Conservation (phyloP, 2,888 invertebrate species). For the Glyphotaelius pellucidus region DNA sequence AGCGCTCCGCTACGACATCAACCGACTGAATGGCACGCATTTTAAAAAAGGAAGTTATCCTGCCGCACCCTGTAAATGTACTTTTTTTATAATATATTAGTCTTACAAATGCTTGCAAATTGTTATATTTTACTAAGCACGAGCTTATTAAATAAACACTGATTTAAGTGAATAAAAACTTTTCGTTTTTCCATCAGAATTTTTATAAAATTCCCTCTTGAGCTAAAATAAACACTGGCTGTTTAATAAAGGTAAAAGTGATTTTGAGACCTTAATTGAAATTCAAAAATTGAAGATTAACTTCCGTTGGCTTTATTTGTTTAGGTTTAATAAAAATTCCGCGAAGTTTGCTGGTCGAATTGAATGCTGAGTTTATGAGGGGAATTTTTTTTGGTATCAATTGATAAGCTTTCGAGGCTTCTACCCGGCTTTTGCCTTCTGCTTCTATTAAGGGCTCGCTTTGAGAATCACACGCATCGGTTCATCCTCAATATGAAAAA, state of each 20-base stretch:
- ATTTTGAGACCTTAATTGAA: conserved; percentile 26
- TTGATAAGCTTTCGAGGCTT: conserved; percentile 16
- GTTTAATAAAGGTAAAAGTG: conserved; percentile 26
- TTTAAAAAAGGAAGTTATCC: too few species aligned
- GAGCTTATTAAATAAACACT: not conserved
- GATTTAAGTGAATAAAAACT: not conserved
- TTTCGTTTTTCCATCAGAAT: not conserved
- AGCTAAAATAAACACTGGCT: conserved; percentile 28
- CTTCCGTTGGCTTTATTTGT: conserved; percentile 29
- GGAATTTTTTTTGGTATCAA: conserved; percentile 5
- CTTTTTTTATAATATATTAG: too few species aligned
- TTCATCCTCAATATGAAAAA: conserved; percentile 38
- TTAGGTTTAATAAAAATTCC: conserved; percentile 33
- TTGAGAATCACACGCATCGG: conserved; percentile 54
- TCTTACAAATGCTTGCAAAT: not conserved
- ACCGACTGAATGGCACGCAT: too few species aligned
- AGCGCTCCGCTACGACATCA: too few species aligned
- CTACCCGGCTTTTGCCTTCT: not conserved
- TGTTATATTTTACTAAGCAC: not conserved
- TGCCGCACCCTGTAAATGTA: too few species aligned
- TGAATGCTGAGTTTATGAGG: not conserved
- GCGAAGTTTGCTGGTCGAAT: not conserved
- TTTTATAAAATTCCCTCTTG: not conserved
- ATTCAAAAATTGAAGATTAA: conserved; percentile 30
- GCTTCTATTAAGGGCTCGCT: conserved; percentile 18